Evolutionary conservation across 2,113 vertebrate species (phyloP), one percentile per base, ranked within the genome.

Genomic region (Atractosteus spatula): DNA sequence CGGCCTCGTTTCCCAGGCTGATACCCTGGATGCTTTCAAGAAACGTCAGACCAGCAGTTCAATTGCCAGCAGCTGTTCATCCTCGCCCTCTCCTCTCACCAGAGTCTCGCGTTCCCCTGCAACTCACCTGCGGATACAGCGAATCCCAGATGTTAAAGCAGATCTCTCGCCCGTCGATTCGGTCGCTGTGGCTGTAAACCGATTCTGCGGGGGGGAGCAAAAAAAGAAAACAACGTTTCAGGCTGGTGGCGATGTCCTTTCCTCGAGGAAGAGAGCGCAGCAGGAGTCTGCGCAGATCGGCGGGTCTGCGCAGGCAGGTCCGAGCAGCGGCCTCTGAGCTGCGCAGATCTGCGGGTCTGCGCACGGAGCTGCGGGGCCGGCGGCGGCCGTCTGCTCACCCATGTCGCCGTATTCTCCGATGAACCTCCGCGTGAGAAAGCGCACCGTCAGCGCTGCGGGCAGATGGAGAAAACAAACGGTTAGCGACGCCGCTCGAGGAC

Each of bases 351-450:
- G 1, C 8, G 7, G 2, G 68, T 57, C 17, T 56, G 16, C 47
- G 14, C 51, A 41, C 14, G 14, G 56, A 29, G 17, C 17, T 29
- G 17, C 17, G 17, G 1, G 17, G 17, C 17, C 17, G 17, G 17
- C 17, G 17, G 17, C 17, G 3, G 4, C 12, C n/a, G 17, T 8
- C 17, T 13, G 70, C 79, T 88, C 84, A 94, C 93, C 92, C 75
- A 92, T 91, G 68, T 93, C 88, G 54, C 93, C 92, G 0, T 94
- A 94, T 71, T 94, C 93, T 29, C 93, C 92, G 0, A 94, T 94
- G 76, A 94, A 94, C 61, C 92, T 87, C 70, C 89, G 83, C 16
- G 93, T 94, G 55, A 94, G 83, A 77, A 94, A 94, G 41, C 92
- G 89, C 47, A 94, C 93, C 0, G 91, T 92, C 61, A 94, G 84